Base-by-base conservation (phyloP, 2,888 invertebrate genomes). In the Imbricaverruca yamaguchii region DNA sequence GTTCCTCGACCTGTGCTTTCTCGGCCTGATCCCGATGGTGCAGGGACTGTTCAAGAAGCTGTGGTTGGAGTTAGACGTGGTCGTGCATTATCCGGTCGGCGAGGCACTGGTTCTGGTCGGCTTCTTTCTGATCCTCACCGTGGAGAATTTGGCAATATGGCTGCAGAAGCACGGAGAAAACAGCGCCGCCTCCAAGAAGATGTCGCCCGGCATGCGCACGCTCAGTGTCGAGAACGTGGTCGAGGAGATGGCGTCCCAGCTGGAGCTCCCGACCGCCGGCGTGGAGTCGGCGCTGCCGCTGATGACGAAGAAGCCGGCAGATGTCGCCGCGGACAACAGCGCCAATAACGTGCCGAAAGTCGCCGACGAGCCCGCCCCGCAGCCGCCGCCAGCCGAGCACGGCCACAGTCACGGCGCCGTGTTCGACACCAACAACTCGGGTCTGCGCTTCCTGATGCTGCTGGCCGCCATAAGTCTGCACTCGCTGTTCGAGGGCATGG, bases 401-500 rank as follows among this genome's bases (percentile, higher is more conserved):
- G 56, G 56, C 9, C 77, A 77, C 56, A 56, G 77, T 23, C 77
- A 77, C 56, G 77, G 77, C 56, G 77, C 77, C 21, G 56, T 77
- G 10, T 21, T 77, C 77, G 77, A 55, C 11, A 2, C 21, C 0
- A 21, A 21, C 55, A n/a, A n/a, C 21, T 77, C 77, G n/a, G n/a
- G 77, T 9, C 56, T 77, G 21, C 77, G 77, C n/a, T 77, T 77
- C n/a, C 21, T 77, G 9, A 77, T 77, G 77, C 77, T 77, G 53
- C 77, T 77, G 56, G 55, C 77, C 7, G 77, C 77, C 9, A 77
- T 77, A 55, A 77, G 77, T 13, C 55, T 77, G 9, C 77, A 77
- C 77, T 77, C 77, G 77, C 77, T 77, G 21, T 56, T 77, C 10
- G 77, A 77, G 13, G 77, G 77, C 9, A 77, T 77, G 77, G 77